phyloP scores from a whole-genome alignment of 2,113 vertebrate species.

The Corythornis madagascariensis region DNA sequence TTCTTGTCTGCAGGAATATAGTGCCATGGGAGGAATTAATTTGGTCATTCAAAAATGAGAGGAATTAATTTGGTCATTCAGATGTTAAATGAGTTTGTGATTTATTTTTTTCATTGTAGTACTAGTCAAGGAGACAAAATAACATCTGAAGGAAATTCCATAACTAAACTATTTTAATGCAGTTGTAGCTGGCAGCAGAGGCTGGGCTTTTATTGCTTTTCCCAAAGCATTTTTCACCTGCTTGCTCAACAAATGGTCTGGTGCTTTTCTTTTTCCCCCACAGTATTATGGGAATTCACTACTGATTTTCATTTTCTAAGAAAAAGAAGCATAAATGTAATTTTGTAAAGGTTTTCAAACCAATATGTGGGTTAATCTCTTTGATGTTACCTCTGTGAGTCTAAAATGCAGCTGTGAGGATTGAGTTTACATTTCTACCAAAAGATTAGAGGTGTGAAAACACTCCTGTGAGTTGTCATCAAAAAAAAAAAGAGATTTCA shows the following conservation, averaged over 20 bases:
- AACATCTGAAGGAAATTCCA: background rate
- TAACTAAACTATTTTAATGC: background rate
- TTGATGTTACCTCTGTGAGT: background rate
- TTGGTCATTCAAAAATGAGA: background rate
- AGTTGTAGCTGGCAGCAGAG: background rate
- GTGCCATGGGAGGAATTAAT: background rate
- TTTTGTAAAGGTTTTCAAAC: background rate
- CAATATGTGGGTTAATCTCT: background rate
- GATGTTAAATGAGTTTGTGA: background rate
- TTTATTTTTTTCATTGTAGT: background rate
- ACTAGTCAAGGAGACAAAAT: background rate
- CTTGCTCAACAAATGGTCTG: background rate
- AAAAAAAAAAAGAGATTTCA: background rate
- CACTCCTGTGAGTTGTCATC: background rate
- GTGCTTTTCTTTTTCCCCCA: background rate
- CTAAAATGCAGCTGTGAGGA: background rate
- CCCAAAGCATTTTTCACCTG: background rate
- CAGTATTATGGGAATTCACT: background rate
- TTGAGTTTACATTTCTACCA: background rate
- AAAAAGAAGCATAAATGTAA: background rate
- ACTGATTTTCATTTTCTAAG: background rate
- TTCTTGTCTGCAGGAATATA: background rate
- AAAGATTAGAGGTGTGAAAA: background rate
- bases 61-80: background rate
- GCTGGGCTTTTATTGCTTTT: background rate